Evolutionary conservation across 2,797 vertebrate genomes (phyloP).

Genomic region (Danio aesculapii): DNA sequence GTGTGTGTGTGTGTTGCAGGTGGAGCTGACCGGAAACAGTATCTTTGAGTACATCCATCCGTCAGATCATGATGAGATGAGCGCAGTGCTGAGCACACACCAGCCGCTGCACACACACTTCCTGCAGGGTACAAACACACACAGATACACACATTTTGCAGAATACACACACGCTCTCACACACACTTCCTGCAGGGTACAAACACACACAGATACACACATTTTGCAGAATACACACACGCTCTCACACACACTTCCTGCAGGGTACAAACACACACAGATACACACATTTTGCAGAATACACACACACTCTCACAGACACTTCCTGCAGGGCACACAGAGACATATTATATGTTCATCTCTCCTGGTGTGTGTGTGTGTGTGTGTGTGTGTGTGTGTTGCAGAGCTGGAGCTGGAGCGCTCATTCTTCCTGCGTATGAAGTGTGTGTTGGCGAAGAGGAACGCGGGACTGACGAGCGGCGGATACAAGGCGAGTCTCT

Average conservation of each 20-base stretch:
- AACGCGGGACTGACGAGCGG: constrained; percentile 93
- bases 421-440: constrained; percentile 96
- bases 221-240: too few relatives aligned
- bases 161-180: background rate
- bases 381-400: constrained; percentile 27
- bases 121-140: constrained; percentile 82
- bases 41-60: constrained; percentile 98
- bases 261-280: constrained; percentile 79
- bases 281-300: too few relatives aligned
- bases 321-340: background rate
- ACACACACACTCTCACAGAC: background rate
- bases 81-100: constrained; percentile 87
- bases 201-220: background rate
- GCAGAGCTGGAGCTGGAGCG: constrained; percentile 92
- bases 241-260: constrained; percentile 82
- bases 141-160: background rate
- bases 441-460: constrained; percentile 93
- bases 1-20: constrained; percentile 72
- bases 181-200: background rate
- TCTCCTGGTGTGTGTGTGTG: constrained; percentile 6
- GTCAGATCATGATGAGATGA: constrained; percentile 96
- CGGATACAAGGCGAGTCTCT: constrained; percentile 88
- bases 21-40: constrained; percentile 96
- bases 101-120: constrained; percentile 87
- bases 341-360: background rate